A percentile compares a stretch with the other conserved stretches of the same genome.
Conservation (phyloP, 2,888 invertebrate genomes). For the Eupeodes luniger region DNA sequence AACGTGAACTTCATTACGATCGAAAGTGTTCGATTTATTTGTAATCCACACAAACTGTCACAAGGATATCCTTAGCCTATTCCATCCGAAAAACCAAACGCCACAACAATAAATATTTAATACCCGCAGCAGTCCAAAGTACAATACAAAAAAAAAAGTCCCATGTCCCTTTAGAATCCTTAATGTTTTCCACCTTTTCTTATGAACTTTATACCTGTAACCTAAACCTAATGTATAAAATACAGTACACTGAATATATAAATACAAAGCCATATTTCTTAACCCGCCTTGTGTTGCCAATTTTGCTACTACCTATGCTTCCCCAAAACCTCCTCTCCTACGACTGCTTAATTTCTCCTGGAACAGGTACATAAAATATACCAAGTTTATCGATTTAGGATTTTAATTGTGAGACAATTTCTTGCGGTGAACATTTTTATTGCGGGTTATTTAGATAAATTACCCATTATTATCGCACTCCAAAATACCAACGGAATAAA, state of each 20-base stretch:
- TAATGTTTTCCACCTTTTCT: constrained; percentile 55
- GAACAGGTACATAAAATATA: constrained; percentile 1
- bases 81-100: neutral
- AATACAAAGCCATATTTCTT: constrained; percentile 35
- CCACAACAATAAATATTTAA: constrained; percentile 42
- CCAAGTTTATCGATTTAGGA: constrained; percentile 69
- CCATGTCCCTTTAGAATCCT: constrained; percentile 45
- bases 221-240: neutral
- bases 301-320: neutral
- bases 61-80: constrained; percentile 19
- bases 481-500: constrained; percentile 68
- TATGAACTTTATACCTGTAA: constrained; percentile 19
- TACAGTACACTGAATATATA: constrained; percentile 3
- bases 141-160: neutral
- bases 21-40: neutral
- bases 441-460: constrained; percentile 75
- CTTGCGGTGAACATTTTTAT: constrained; percentile 73
- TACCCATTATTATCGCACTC: constrained; percentile 73
- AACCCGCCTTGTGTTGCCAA: constrained; percentile 13
- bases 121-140: neutral
- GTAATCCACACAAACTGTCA: constrained; percentile 1
- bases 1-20: neutral
- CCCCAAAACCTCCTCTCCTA: neutral
- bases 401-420: constrained; percentile 76
- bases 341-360: neutral